A percentile compares a stretch with the other conserved stretches of the same genome.
Evolutionary conservation across 2,888 invertebrate genomes (phyloP).

Genomic region (Sesamia inferens): DNA sequence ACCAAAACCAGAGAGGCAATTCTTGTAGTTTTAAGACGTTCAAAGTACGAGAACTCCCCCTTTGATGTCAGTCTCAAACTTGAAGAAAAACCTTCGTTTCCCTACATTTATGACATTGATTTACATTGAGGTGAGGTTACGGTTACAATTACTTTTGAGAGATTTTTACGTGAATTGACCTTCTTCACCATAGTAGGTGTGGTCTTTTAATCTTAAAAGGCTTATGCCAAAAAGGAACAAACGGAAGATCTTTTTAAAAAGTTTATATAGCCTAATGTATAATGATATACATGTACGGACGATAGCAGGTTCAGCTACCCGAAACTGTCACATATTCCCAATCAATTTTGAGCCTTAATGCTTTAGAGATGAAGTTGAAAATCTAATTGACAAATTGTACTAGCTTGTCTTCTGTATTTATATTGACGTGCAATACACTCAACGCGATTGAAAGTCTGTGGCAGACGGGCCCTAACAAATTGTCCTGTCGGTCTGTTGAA

Average conservation of each 20-base stretch:
- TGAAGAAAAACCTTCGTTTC: not conserved
- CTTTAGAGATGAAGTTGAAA: too few relatives aligned
- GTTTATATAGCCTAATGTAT: not conserved
- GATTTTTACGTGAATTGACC: not conserved
- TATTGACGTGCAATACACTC: conserved; percentile 45
- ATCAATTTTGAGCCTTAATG: too few relatives aligned
- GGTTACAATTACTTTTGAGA: not conserved
- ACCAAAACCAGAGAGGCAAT: not conserved
- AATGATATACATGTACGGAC: too few relatives aligned
- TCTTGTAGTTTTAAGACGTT: too few relatives aligned
- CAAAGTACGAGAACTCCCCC: not conserved
- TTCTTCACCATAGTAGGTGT: not conserved
- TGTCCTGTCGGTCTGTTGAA: conserved; percentile 49
- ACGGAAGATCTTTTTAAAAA: not conserved
- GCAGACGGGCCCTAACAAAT: conserved; percentile 62
- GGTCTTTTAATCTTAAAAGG: not conserved
- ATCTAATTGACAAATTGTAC: too few relatives aligned
- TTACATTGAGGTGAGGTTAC: too few relatives aligned
- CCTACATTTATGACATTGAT: not conserved
- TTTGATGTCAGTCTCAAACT: not conserved
- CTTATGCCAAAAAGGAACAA: not conserved
- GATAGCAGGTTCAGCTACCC: too few relatives aligned
- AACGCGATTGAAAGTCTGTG: conserved; percentile 64
- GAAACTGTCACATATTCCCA: too few relatives aligned
- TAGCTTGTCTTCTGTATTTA: not conserved